Evolutionary conservation across 1,140 invertebrate genomes (phyloP).

Genomic region (Augochlora pura): DNA sequence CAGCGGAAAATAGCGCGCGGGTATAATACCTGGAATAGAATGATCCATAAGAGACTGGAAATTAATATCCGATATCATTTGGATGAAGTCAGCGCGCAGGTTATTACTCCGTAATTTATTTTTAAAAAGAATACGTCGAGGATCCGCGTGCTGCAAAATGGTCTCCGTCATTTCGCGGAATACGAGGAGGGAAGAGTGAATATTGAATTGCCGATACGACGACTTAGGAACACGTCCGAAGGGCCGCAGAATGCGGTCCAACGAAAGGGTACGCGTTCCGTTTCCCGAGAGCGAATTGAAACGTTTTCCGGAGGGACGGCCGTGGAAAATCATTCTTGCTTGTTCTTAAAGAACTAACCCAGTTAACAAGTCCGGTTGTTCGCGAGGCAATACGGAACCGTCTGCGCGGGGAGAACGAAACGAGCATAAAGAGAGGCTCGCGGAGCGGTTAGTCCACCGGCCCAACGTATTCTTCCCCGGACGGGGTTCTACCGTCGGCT

Average conservation of each 20-base stretch:
- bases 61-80: too few relatives aligned
- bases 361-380: not conserved
- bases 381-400: not conserved
- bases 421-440: conserved; percentile 11
- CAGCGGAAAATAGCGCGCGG: too few relatives aligned
- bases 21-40: too few relatives aligned
- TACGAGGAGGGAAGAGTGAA: too few relatives aligned
- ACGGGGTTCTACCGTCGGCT: not conserved
- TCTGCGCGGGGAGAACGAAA: conserved; percentile 4
- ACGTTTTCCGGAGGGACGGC: not conserved
- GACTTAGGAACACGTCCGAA: too few relatives aligned
- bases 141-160: too few relatives aligned
- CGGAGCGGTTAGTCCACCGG: conserved; percentile 9
- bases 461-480: conserved; percentile 30
- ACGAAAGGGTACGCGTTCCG: not conserved
- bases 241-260: not conserved
- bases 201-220: too few relatives aligned
- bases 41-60: too few relatives aligned
- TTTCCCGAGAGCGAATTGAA: not conserved
- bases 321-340: conserved; percentile 39
- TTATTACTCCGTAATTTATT: too few relatives aligned
- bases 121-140: too few relatives aligned
- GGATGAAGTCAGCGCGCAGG: too few relatives aligned
- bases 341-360: not conserved
- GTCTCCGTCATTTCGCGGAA: too few relatives aligned